A percentile compares a stretch with the other conserved stretches of the same genome.
phyloP scores from a whole-genome alignment of 2,113 vertebrate genomes.

The Ctenodactylus gundi region DNA sequence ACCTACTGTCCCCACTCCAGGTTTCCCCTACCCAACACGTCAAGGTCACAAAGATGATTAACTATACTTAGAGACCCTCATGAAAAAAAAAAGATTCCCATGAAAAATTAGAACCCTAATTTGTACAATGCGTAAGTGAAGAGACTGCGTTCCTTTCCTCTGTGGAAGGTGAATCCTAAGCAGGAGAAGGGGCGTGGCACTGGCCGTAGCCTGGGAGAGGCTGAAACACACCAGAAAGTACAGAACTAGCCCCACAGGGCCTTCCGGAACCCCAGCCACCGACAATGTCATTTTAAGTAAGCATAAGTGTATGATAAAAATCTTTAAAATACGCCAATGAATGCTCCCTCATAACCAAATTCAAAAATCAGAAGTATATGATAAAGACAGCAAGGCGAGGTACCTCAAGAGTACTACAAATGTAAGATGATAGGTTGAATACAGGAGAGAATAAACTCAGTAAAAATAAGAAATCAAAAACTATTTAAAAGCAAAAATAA shows the following conservation, averaged over 20 bases:
- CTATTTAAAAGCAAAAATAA: not conserved
- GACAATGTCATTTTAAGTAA: not conserved
- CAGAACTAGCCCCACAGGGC: not conserved
- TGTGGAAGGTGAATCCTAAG: not conserved
- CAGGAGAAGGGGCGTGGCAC: not conserved
- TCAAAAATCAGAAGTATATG: not conserved
- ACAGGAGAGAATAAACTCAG: not conserved
- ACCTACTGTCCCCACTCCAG: not conserved
- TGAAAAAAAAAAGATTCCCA: not conserved
- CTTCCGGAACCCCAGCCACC: not conserved
- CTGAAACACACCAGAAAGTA: not conserved
- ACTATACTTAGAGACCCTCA: not conserved
- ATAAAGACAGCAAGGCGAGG: not conserved
- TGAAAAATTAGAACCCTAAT: not conserved
- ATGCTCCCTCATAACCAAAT: not conserved
- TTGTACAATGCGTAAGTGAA: not conserved
- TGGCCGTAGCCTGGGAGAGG: not conserved
- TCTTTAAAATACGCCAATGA: not conserved
- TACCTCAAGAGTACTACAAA: not conserved
- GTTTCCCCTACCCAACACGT: not conserved
- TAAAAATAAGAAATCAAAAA: not conserved
- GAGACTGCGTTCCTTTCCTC: not conserved
- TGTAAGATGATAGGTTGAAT: not conserved
- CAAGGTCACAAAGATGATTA: not conserved
- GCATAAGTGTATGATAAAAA: not conserved